Conservation (phyloP, 2,888 invertebrate species). For the Agonopterix subpropinquella region DNA sequence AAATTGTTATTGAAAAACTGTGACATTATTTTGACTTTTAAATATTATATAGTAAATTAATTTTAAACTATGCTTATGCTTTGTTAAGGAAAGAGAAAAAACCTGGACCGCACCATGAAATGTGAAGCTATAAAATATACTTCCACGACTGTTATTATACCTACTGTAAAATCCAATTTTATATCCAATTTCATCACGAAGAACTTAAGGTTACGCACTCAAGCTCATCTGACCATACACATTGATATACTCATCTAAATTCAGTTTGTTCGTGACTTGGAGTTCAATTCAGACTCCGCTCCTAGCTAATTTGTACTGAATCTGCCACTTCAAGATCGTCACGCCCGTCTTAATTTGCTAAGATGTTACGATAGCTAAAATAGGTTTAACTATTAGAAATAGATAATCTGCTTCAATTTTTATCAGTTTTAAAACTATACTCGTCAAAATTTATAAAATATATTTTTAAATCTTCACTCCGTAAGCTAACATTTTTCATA, state of each 20-base stretch:
- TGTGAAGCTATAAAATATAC: no score
- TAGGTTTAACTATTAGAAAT: no score
- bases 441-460: neutral
- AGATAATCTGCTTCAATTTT: no score
- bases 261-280: constrained; percentile 58
- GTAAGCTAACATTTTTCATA: neutral
- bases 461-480: neutral
- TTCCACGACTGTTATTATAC: no score
- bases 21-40: no score
- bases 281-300: constrained; percentile 39
- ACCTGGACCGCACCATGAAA: no score
- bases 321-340: constrained; percentile 39
- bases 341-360: constrained; percentile 47
- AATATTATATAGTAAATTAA: no score
- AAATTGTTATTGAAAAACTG: no score
- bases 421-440: no score
- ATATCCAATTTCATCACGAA: constrained; percentile 38
- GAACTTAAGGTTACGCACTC: constrained; percentile 31
- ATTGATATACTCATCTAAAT: constrained; percentile 64
- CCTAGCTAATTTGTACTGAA: constrained; percentile 52
- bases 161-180: neutral
- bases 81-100: no score
- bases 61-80: no score
- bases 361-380: constrained; percentile 5
- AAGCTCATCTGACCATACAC: constrained; percentile 37